A percentile compares a stretch with the other conserved stretches of the same genome.
phyloP scores from a whole-genome alignment of 2,797 vertebrate species.

The Sebastes vulpes region DNA sequence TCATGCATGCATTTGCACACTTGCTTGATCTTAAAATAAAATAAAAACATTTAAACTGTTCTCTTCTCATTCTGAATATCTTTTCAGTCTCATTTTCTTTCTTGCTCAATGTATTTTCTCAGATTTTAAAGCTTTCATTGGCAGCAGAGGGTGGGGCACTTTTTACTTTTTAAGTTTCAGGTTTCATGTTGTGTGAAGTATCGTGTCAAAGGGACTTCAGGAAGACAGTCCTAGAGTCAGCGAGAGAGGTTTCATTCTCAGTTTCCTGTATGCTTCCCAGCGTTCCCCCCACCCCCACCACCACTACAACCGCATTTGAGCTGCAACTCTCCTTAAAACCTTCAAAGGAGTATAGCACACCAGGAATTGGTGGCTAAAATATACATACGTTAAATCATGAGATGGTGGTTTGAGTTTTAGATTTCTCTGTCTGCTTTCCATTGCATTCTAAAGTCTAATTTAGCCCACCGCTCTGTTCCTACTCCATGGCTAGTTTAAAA shows the following conservation, averaged over 20 bases:
- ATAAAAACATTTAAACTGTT: background rate
- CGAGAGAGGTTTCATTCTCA: conserved; percentile 1
- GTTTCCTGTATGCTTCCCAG: conserved; percentile 3
- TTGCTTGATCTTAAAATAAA: background rate
- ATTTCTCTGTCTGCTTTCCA: background rate
- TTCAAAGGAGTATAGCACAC: conserved; percentile 17
- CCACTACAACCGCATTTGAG: conserved; percentile 5
- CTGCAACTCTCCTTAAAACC: background rate
- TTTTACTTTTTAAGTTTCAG: conserved; percentile 21
- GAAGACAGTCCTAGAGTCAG: conserved; percentile 17
- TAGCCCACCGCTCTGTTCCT: too few relatives aligned
- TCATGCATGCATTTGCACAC: background rate
- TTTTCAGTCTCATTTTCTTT: conserved; percentile 11
- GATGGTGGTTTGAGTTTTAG: background rate
- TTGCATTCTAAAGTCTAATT: too few relatives aligned
- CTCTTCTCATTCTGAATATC: background rate
- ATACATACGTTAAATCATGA: conserved; percentile 1
- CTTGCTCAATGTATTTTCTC: background rate
- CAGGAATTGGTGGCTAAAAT: background rate
- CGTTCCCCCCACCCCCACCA: background rate
- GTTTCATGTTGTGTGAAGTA: conserved; percentile 32
- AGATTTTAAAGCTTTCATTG: background rate
- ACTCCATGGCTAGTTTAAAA: too few relatives aligned
- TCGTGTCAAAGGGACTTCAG: conserved; percentile 33
- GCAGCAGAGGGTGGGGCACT: background rate